Evolutionary conservation across 2,797 vertebrate genomes (phyloP).

Genomic region (Crocodylus rhombifer): DNA sequence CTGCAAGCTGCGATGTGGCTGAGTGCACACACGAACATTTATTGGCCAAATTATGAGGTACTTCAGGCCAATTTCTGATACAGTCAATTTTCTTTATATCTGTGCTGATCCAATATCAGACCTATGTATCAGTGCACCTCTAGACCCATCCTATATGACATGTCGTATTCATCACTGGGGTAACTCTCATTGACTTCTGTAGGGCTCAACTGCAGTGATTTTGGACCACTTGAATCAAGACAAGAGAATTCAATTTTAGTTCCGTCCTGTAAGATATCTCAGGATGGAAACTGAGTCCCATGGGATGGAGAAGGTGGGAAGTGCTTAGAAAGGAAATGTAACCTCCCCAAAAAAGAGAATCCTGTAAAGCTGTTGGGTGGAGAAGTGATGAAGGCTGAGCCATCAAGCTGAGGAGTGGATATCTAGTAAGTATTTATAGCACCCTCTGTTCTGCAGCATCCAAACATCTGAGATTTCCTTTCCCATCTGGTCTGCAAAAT

Average conservation of each 20-base stretch:
- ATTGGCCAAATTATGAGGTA: too few relatives aligned
- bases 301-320: background rate
- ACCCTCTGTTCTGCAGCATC: background rate
- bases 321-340: too few relatives aligned
- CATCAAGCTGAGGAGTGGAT: background rate
- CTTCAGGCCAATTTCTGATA: background rate
- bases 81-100: too few relatives aligned
- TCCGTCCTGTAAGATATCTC: fast-evolving
- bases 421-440: background rate
- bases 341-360: background rate
- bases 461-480: background rate
- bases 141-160: background rate
- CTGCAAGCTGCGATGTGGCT: too few relatives aligned
- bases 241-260: background rate
- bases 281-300: background rate
- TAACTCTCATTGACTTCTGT: background rate
- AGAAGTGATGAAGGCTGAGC: background rate
- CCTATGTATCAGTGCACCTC: background rate
- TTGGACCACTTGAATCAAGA: fast-evolving
- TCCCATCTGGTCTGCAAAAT: background rate
- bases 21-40: too few relatives aligned
- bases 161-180: background rate
- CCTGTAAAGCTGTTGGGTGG: background rate
- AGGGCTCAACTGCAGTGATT: background rate
- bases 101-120: background rate